A percentile compares a stretch with the other conserved stretches of the same genome.
Evolutionary conservation across 2,797 vertebrate species (phyloP).

Genomic region (Garrulus glandarius): DNA sequence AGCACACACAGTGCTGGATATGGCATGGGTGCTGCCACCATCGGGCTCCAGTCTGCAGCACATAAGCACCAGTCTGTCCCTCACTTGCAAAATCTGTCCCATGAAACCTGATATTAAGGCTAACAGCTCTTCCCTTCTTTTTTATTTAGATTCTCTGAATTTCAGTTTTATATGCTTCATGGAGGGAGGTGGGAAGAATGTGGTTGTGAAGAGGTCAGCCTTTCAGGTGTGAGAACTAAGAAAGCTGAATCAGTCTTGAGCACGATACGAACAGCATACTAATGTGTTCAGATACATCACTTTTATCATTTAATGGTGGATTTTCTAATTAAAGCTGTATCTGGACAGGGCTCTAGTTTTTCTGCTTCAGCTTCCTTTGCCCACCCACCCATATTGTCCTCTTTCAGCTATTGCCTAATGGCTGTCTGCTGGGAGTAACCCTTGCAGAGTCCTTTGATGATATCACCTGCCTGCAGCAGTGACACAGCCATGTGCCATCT

Average conservation of each 20-base stretch:
- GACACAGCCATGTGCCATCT: background rate
- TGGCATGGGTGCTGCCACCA: fast-evolving
- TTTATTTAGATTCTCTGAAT: background rate
- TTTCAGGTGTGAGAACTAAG: background rate
- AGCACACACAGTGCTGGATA: fast-evolving
- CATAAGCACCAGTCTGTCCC: fast-evolving
- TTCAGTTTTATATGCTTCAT: background rate
- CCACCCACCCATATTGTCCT: background rate
- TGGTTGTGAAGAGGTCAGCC: background rate
- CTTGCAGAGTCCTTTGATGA: background rate
- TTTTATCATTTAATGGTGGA: background rate
- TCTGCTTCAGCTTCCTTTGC: background rate
- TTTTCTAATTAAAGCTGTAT: background rate
- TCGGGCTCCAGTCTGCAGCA: background rate
- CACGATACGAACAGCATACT: background rate
- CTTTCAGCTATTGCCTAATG: background rate
- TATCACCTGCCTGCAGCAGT: background rate
- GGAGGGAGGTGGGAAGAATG: background rate
- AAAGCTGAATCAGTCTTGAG: background rate
- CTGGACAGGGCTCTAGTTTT: background rate
- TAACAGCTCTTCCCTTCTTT: background rate
- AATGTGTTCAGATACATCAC: background rate
- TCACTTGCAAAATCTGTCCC: background rate
- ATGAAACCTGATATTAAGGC: background rate
- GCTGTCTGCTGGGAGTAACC: background rate